phyloP scores from a whole-genome alignment of 2,113 vertebrate species.

The Dicerorhinus sumatrensis region DNA sequence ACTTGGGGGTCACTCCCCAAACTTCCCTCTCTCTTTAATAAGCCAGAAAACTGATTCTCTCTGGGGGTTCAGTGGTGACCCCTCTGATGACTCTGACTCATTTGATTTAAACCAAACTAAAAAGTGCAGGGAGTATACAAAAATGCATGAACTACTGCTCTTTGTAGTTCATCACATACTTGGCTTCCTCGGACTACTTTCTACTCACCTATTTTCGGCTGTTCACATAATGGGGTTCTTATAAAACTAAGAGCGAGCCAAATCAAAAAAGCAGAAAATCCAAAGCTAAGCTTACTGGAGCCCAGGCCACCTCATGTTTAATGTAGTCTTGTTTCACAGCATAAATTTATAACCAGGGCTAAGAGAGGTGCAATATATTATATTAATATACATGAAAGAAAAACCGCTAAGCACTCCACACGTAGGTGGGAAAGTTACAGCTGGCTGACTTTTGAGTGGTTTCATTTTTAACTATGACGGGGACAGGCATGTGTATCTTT shows the following conservation, averaged over 20 bases:
- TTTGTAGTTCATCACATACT: neutral
- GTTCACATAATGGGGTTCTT: neutral
- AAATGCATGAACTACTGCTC: neutral
- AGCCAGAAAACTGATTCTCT: conserved; percentile 9
- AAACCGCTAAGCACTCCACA: neutral
- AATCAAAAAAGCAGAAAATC: conserved; percentile 37
- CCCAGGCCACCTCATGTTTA: conserved; percentile 15
- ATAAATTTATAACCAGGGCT: conserved; percentile 32
- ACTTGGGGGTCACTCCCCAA: neutral
- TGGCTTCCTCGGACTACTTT: neutral
- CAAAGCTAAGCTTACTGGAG: neutral
- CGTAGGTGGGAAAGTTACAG: neutral
- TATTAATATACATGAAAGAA: conserved; percentile 25
- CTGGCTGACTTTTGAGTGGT: neutral
- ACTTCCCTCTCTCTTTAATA: neutral
- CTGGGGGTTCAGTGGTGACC: neutral
- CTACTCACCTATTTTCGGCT: neutral
- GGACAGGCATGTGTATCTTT: neutral
- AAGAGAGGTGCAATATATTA: neutral
- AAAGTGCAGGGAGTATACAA: neutral
- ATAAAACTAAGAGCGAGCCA: neutral
- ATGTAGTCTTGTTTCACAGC: conserved; percentile 21
- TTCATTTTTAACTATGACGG: conserved; percentile 26
- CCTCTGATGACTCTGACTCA: neutral
- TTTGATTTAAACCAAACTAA: neutral